Percentiles rank a stretch among this genome's conserved stretches.
phyloP scores from a whole-genome alignment of 2,797 vertebrate species.

The Pantherophis vulpinus region DNA sequence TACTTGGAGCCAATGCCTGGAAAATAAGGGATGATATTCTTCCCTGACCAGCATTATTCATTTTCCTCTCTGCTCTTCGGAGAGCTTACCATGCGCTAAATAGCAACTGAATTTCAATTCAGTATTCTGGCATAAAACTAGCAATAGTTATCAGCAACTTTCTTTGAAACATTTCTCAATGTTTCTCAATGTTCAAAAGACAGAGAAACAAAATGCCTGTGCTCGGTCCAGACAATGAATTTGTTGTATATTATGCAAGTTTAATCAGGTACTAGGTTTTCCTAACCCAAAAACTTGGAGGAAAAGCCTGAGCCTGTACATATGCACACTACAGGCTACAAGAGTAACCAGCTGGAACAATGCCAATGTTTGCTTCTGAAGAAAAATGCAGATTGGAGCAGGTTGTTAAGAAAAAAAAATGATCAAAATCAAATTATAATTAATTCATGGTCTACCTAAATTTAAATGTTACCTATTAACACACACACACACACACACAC shows the following conservation, averaged over 20 bases:
- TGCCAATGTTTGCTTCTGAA: not conserved
- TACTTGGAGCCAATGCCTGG: conserved; percentile 49
- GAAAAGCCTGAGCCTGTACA: not conserved
- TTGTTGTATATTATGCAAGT: conserved; percentile 20
- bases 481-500: too few relatives aligned
- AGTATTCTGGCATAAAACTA: conserved; percentile 13
- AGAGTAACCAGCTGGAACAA: not conserved
- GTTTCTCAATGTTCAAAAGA: not conserved
- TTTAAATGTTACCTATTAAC: not conserved
- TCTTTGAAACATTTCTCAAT: conserved; percentile 7
- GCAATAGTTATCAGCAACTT: conserved; percentile 12
- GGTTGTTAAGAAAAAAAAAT: not conserved
- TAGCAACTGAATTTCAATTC: conserved; percentile 30
- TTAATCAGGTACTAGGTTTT: not conserved
- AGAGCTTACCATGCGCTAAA: conserved; percentile 29
- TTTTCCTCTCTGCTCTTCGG: conserved; percentile 19
- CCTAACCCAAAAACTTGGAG: not conserved
- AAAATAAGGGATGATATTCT: conserved; percentile 50
- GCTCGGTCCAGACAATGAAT: not conserved
- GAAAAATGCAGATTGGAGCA: not conserved
- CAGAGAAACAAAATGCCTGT: conserved; percentile 24
- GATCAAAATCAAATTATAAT: not conserved
- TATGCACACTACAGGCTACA: too few relatives aligned
- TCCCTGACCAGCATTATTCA: conserved; percentile 56
- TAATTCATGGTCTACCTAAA: not conserved